phyloP scores from a whole-genome alignment of 2,888 invertebrate species.

The Cremastinae sp. region DNA sequence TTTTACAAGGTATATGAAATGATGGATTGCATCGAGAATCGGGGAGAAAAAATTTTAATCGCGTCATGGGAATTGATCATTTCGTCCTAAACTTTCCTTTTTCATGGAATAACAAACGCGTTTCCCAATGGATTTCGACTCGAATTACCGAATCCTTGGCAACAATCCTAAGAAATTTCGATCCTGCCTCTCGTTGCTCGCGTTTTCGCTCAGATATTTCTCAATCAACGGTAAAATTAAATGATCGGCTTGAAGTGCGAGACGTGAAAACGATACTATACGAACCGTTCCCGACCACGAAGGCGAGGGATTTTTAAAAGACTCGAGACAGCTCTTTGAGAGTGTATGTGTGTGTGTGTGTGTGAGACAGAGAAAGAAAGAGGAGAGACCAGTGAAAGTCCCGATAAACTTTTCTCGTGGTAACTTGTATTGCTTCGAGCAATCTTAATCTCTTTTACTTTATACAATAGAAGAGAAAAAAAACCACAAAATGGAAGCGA shows the following conservation, averaged over 20 bases:
- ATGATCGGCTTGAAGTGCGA: constrained; percentile 6
- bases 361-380: constrained; percentile 4
- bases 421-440: constrained; percentile 15
- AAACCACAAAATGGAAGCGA: background rate
- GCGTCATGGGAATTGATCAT: too few relatives aligned
- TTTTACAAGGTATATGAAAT: too few relatives aligned
- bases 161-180: background rate
- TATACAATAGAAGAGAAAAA: constrained; percentile 17
- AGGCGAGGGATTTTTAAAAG: background rate
- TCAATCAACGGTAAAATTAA: constrained; percentile 35
- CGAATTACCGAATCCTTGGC: too few relatives aligned
- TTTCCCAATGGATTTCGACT: too few relatives aligned
- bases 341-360: too few relatives aligned
- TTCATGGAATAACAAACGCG: too few relatives aligned
- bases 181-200: constrained; percentile 15
- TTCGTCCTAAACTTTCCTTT: too few relatives aligned
- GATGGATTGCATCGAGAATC: too few relatives aligned
- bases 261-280: constrained; percentile 31
- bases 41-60: too few relatives aligned
- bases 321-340: background rate
- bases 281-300: background rate
- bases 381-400: constrained; percentile 45
- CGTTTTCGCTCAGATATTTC: background rate
- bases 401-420: constrained; percentile 13
- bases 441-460: constrained; percentile 19